Evolutionary conservation across 2,888 invertebrate species (phyloP), one percentile per base, ranked within the genome.

Genomic region (Athalia cordata): DNA sequence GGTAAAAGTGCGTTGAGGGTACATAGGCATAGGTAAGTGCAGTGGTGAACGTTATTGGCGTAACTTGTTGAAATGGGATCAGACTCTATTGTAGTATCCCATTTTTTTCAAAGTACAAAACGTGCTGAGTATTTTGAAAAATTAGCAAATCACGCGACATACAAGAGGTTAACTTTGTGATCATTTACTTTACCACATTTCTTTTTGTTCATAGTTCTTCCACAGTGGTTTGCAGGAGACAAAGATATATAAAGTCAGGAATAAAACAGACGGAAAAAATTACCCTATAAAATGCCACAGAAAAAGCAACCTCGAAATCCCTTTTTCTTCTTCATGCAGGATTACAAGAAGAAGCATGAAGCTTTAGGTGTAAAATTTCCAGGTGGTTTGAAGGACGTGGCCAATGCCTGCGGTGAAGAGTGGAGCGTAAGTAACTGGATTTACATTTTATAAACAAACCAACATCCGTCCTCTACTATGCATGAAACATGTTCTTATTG

Each of bases 251-350:
- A n/a, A 43, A 29, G 13, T 7, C 9, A 15, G 29, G 65, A 6
- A 43, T 29, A 47, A 65, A n/a, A 13, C 11, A 61, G 61, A 61
- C 9, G 43, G 13, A 15, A 55, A 55, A 49, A 47, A 1, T 29
- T 29, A 29, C 29, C 29, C 29, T 29, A 29, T 2, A 72, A 6
- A 29, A 65, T 72, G 72, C 47, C 68, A 86, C 82, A 87, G 80
- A 86, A 86, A 77, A 82, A 82, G 43, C 85, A 86, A 78, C 78
- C 81, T 7, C 70, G 80, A 1, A 82, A 70, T 81, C 87, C 87
- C 0, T 91, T 87, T 80, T 89, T 81, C 77, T 88, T 83, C 78
- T 90, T 89, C 74, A 90, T 90, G 88, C 15, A 81, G 6, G 89
- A 90, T 9, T 87, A 86, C 80, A 87, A 84, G 79, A 64, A 64